A percentile compares a stretch with the other conserved stretches of the same genome.
These are phyloP conservation scores for Leguminivora glycinivorella DNA, from an alignment of 1,140 invertebrate species.

Conservation along the genomic window DNA sequence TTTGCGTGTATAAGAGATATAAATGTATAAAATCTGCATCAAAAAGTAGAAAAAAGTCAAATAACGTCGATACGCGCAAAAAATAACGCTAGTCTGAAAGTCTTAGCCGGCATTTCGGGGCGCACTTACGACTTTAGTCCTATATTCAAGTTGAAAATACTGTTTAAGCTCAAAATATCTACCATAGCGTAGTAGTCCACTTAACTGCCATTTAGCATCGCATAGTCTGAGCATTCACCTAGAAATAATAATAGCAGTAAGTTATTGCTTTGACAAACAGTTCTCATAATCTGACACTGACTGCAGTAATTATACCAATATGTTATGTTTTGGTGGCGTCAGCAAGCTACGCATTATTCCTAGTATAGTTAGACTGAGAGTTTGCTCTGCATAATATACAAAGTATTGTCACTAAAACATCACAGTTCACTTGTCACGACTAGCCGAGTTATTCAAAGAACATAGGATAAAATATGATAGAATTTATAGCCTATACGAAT, in stretches of 20 bases:
- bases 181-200: constrained; percentile 15
- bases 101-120: neutral
- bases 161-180: constrained; percentile 22
- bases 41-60: too few species aligned
- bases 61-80: too few species aligned
- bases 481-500: constrained; percentile 16
- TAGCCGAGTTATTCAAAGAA: constrained; percentile 7
- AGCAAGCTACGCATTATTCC: neutral
- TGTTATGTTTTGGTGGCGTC: constrained; percentile 12
- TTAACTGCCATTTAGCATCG: constrained; percentile 7
- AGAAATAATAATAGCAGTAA: constrained; percentile 13
- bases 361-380: constrained; percentile 19
- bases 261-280: neutral
- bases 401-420: constrained; percentile 11
- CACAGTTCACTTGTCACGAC: constrained; percentile 20
- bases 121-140: neutral
- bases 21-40: too few species aligned
- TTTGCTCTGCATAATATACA: constrained; percentile 17
- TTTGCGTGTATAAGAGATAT: neutral
- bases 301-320: neutral
- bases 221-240: constrained; percentile 21
- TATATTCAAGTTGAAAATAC: neutral
- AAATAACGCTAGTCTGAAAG: neutral
- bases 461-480: constrained; percentile 18
- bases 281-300: neutral